Percentiles rank a stretch among this genome's conserved stretches.
Conservation (phyloP, 1,140 invertebrate genomes). For the Venturia canescens region DNA sequence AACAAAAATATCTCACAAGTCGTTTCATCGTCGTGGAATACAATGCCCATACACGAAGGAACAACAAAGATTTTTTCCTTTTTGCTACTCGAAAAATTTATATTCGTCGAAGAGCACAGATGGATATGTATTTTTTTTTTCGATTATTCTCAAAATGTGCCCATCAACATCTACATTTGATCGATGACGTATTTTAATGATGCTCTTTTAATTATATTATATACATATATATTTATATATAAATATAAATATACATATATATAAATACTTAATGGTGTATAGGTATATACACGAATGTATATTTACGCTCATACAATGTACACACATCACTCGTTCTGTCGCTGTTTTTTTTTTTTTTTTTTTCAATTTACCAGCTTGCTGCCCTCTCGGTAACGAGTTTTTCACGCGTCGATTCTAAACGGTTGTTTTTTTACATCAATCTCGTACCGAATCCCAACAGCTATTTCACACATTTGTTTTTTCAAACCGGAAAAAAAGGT, state of each 20-base stretch:
- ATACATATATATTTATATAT: background rate
- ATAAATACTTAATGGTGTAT: too few species aligned
- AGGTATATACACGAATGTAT: background rate
- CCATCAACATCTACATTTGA: too few species aligned
- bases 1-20: too few species aligned
- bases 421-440: background rate
- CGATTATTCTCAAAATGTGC: too few species aligned
- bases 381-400: background rate
- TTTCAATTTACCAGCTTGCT: too few species aligned
- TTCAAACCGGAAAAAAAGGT: background rate
- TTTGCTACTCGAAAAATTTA: too few species aligned
- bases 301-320: slow-evolving; percentile 5
- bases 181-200: too few species aligned
- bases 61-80: too few species aligned
- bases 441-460: background rate
- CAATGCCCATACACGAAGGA: too few species aligned
- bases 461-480: background rate
- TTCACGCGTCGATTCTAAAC: background rate
- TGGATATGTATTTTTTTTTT: too few species aligned
- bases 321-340: background rate
- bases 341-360: background rate
- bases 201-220: background rate
- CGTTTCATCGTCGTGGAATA: too few species aligned
- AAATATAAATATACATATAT: background rate
- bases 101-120: too few species aligned